Evolutionary conservation across 1,140 invertebrate species (phyloP).

Genomic region (Drosophila navojoa): DNA sequence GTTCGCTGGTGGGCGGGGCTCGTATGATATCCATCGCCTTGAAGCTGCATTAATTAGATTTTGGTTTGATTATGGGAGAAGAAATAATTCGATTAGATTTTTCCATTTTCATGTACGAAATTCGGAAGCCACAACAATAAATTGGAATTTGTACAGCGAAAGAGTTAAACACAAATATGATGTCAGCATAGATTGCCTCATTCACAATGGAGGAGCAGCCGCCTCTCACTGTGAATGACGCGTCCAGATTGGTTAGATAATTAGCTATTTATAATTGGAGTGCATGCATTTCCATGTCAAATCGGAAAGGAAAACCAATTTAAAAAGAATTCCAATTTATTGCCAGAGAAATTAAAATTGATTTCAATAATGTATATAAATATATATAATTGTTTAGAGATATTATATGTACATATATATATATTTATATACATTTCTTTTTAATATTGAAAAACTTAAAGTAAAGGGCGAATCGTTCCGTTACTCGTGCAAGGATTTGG

Average conservation of each 20-base stretch:
- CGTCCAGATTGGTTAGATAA: not conserved
- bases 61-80: not conserved
- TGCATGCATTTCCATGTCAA: conserved; percentile 31
- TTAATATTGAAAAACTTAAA: conserved; percentile 43
- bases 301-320: conserved; percentile 10
- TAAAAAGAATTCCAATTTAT: conserved; percentile 74
- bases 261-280: conserved; percentile 1
- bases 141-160: conserved; percentile 69
- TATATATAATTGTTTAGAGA: no score
- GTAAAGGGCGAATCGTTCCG: conserved; percentile 79
- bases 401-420: no score
- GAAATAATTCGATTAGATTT: conserved; percentile 1
- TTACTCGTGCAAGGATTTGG: conserved; percentile 83
- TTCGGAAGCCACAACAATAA: conserved; percentile 57
- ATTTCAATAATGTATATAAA: not conserved
- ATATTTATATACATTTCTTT: no score
- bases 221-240: conserved; percentile 15
- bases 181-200: conserved; percentile 1
- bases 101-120: not conserved
- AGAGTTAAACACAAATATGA: conserved; percentile 16
- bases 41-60: conserved; percentile 85
- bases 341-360: conserved; percentile 41
- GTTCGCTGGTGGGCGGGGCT: conserved; percentile 90
- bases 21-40: conserved; percentile 92
- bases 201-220: conserved; percentile 14